A percentile compares a stretch with the other conserved stretches of the same genome.
Evolutionary conservation across 2,797 vertebrate species (phyloP).

Genomic region (Astyanax mexicanus): DNA sequence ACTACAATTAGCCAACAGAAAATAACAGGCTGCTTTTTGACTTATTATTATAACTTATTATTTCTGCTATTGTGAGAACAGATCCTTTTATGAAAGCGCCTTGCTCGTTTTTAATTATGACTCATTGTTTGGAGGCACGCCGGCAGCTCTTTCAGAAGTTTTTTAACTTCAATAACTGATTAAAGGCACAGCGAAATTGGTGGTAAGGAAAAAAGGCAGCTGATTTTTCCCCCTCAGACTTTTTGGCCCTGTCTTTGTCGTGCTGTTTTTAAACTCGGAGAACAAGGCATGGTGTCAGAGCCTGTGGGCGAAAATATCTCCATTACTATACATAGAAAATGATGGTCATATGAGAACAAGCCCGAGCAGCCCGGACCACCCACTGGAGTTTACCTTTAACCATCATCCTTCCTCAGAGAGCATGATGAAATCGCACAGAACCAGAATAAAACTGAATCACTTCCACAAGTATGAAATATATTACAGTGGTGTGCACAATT

Average conservation of each 20-base stretch:
- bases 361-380: neutral
- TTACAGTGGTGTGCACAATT: too few relatives aligned
- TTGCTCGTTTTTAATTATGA: conserved; percentile 37
- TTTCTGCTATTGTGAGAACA: conserved; percentile 20
- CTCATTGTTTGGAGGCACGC: conserved; percentile 14
- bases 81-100: too few relatives aligned
- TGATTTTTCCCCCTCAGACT: neutral
- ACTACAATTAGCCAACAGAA: conserved; percentile 26
- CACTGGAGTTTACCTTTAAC: neutral
- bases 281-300: neutral
- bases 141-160: neutral
- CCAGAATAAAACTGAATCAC: neutral
- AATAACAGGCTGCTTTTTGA: conserved; percentile 15
- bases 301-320: conserved; percentile 13
- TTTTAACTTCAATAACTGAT: conserved; percentile 3
- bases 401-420: neutral
- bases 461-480: too few relatives aligned
- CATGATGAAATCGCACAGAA: neutral
- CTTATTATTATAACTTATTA: too few relatives aligned
- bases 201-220: neutral
- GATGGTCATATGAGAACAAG: neutral
- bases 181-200: neutral
- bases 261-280: neutral
- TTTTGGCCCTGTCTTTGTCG: neutral
- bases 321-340: neutral